A percentile compares a stretch with the other conserved stretches of the same genome.
Evolutionary conservation across 2,113 vertebrate species (phyloP).

Genomic region (Recurvirostra avosetta): DNA sequence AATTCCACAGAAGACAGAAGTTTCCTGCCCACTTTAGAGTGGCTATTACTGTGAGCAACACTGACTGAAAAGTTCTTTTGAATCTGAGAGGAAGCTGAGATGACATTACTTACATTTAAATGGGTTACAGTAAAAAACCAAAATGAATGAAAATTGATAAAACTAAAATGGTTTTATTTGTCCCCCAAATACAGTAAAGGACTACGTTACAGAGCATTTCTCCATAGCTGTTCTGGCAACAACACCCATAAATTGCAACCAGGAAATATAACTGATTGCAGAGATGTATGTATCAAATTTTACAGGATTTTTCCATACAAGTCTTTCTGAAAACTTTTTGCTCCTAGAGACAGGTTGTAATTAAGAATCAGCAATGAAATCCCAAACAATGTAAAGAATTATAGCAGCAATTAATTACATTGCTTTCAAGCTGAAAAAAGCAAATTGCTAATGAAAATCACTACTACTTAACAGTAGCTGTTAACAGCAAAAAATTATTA

Average conservation of each 20-base stretch:
- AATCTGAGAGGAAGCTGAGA: neutral
- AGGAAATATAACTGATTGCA: neutral
- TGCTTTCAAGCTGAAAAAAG: neutral
- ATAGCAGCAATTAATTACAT: conserved; percentile 36
- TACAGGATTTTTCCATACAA: neutral
- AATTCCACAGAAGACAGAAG: neutral
- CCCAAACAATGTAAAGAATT: conserved; percentile 27
- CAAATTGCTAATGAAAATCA: conserved; percentile 22
- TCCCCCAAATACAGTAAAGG: neutral
- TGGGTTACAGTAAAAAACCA: fast-evolving
- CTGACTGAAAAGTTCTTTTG: neutral
- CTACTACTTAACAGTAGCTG: neutral
- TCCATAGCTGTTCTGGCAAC: neutral
- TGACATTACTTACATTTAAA: neutral
- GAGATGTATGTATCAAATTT: neutral
- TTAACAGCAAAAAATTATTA: neutral
- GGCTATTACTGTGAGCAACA: neutral
- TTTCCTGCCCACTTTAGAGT: neutral
- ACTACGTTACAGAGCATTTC: neutral
- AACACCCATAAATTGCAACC: neutral
- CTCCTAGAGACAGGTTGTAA: neutral
- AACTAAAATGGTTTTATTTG: neutral
- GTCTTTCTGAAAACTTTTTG: neutral
- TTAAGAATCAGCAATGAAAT: conserved; percentile 22
- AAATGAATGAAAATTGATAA: neutral